Conservation (phyloP, 2,113 vertebrate species). For the Oenanthe melanoleuca region DNA sequence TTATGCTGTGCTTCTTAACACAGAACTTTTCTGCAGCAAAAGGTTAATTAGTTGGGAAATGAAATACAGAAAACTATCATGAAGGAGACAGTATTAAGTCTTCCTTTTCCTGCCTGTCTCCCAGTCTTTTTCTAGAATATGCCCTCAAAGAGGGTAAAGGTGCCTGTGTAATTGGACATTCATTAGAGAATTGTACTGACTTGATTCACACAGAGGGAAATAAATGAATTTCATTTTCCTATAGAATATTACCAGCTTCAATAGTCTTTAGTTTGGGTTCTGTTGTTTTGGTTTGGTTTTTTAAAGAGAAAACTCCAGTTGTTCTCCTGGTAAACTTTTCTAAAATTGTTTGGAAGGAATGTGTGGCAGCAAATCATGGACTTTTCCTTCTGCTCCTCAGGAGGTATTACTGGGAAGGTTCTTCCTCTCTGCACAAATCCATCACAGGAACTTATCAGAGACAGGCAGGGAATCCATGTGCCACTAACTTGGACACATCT, state of each 20-base stretch:
- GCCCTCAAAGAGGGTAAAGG: slow-evolving; percentile 18
- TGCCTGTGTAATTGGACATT: slow-evolving; percentile 43
- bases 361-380: not conserved
- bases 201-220: not conserved
- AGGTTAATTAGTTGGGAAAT: slow-evolving; percentile 70
- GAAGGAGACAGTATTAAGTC: slow-evolving; percentile 11
- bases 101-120: slow-evolving; percentile 3
- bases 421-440: not conserved
- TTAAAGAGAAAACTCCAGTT: not conserved
- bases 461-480: not conserved
- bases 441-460: not conserved
- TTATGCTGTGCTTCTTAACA: slow-evolving; percentile 16
- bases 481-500: not conserved
- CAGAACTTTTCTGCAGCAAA: slow-evolving; percentile 46
- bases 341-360: not conserved
- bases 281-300: not conserved
- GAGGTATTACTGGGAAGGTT: not conserved
- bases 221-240: slow-evolving; percentile 26
- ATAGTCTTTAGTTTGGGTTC: not conserved
- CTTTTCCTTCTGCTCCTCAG: not conserved
- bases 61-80: slow-evolving; percentile 41
- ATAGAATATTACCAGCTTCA: not conserved
- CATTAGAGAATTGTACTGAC: not conserved
- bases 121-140: not conserved
- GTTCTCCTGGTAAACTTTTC: not conserved